Percentiles rank a stretch among this genome's conserved stretches.
phyloP scores from a whole-genome alignment of 2,113 vertebrate species.

The Puntigrus tetrazona region DNA sequence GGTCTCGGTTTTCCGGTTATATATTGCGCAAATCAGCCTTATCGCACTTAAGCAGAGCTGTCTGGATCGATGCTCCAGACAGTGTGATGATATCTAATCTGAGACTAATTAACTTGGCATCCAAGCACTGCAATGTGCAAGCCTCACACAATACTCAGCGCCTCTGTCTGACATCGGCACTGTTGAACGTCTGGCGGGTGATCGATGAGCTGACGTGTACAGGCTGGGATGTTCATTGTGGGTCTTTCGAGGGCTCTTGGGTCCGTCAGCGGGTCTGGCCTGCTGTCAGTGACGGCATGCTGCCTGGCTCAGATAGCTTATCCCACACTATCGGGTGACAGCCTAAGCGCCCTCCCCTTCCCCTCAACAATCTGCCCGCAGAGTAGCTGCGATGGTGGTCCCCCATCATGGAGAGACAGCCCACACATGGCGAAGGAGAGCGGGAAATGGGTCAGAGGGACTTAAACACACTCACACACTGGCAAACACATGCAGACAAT shows the following conservation, averaged over 20 bases:
- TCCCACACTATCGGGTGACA: constrained; percentile 51
- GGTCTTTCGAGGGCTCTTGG: constrained; percentile 30
- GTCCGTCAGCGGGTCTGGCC: constrained; percentile 40
- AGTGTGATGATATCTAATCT: constrained; percentile 55
- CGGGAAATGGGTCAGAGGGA: constrained; percentile 43
- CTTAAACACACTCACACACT: constrained; percentile 46
- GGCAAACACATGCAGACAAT: constrained; percentile 48
- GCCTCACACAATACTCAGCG: background rate
- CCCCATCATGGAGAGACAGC: constrained; percentile 23
- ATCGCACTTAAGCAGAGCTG: constrained; percentile 47
- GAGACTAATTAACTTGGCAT: constrained; percentile 50
- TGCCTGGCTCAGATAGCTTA: constrained; percentile 53
- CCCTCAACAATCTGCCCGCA: constrained; percentile 64
- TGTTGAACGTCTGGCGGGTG: constrained; percentile 17
- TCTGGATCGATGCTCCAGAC: constrained; percentile 37
- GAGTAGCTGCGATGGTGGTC: constrained; percentile 55
- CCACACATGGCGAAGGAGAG: constrained; percentile 46
- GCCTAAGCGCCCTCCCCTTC: constrained; percentile 63
- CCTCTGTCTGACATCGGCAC: background rate
- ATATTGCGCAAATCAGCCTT: constrained; percentile 37
- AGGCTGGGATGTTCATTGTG: constrained; percentile 23
- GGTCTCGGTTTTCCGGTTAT: background rate
- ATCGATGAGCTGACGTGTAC: constrained; percentile 27
- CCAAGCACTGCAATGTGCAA: constrained; percentile 25
- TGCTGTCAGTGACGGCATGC: constrained; percentile 53